These are phyloP conservation scores for Panurus biarmicus DNA, from an alignment of 2,113 vertebrate genomes.

Conservation along the genomic window DNA sequence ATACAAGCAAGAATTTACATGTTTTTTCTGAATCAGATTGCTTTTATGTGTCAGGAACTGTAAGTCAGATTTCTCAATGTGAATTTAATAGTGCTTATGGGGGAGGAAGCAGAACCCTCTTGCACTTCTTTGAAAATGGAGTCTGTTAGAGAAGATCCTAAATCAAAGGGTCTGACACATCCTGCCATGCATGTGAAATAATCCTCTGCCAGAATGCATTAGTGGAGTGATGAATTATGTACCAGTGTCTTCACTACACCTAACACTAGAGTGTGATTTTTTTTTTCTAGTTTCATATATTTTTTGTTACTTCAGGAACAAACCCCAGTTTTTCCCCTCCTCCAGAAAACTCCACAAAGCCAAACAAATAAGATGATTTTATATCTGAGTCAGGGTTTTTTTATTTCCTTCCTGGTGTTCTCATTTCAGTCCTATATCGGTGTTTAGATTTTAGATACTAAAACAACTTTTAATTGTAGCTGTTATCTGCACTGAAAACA, in stretches of 20 bases:
- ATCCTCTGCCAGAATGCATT: constrained; percentile 1
- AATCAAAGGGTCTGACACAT: constrained; percentile 25
- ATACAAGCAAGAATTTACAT: neutral
- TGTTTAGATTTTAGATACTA: neutral
- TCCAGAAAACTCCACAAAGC: neutral
- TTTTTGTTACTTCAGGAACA: neutral
- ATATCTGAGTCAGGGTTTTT: neutral
- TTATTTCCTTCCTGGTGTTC: neutral
- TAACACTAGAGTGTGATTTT: neutral
- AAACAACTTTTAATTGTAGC: neutral
- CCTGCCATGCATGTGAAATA: neutral
- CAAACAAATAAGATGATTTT: neutral
- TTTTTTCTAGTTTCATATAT: neutral
- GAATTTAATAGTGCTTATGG: neutral
- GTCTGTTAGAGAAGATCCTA: neutral
- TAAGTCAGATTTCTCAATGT: neutral
- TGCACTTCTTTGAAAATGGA: neutral
- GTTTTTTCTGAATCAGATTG: neutral
- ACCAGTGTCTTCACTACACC: neutral
- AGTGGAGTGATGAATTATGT: neutral
- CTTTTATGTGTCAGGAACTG: neutral
- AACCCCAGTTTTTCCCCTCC: neutral
- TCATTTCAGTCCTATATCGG: neutral
- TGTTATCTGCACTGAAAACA: neutral
- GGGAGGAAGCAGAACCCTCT: neutral